A percentile compares a stretch with the other conserved stretches of the same genome.
Evolutionary conservation across 2,888 invertebrate species (phyloP).

Genomic region (Caenorhabditis sinica): DNA sequence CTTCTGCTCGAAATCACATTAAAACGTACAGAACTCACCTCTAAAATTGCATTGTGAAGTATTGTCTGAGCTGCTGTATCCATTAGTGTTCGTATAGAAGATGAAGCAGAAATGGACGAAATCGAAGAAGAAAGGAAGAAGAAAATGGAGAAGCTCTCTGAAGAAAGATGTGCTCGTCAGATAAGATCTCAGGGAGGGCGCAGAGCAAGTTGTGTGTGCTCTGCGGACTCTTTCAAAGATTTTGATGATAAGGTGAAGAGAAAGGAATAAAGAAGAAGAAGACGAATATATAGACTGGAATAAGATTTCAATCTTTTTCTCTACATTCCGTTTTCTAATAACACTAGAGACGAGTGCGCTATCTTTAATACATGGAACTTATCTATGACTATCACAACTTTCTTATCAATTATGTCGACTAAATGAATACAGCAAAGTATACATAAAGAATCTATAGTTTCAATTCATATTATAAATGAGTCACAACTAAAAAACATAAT

Average conservation of each 20-base stretch:
- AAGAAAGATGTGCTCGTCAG: conserved; percentile 57
- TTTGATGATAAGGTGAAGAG: conserved; percentile 46
- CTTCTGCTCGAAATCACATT: not conserved
- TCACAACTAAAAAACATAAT: not conserved
- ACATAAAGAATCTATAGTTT: not conserved
- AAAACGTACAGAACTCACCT: conserved; percentile 11
- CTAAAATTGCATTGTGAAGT: conserved; percentile 8
- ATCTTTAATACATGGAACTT: conserved; percentile 1
- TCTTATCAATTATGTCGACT: conserved; percentile 1
- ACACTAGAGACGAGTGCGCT: not conserved
- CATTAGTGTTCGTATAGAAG: conserved; percentile 44
- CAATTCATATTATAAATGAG: not conserved
- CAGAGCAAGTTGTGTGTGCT: conserved; percentile 54
- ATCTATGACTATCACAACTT: conserved; percentile 3
- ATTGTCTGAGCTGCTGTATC: conserved; percentile 22
- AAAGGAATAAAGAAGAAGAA: not conserved
- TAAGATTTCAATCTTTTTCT: conserved; percentile 1
- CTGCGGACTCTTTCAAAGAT: conserved; percentile 36
- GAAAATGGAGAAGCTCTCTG: conserved; percentile 24
- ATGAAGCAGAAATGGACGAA: not conserved
- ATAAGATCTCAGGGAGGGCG: conserved; percentile 52
- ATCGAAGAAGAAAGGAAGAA: conserved; percentile 8
- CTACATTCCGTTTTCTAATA: not conserved
- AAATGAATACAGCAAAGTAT: not conserved
- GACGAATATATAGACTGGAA: not conserved